Evolutionary conservation across 2,113 vertebrate species (phyloP).

Genomic region (Percina caprodes): DNA sequence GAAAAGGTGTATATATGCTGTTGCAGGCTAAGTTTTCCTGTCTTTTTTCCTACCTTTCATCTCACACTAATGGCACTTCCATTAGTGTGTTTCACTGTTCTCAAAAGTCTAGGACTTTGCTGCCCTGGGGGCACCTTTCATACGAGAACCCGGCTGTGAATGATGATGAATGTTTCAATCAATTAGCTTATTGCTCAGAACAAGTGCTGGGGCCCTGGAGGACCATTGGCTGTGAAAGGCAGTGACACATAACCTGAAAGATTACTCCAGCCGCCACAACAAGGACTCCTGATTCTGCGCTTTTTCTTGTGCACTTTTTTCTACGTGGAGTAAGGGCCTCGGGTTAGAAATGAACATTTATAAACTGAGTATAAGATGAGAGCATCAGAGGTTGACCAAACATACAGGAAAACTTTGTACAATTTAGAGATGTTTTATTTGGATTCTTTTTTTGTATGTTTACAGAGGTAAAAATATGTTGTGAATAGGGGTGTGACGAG

Average conservation of each 20-base stretch:
- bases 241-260: conserved; percentile 68
- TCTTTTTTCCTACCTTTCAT: conserved; percentile 4
- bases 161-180: conserved; percentile 77
- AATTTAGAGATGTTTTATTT: background rate
- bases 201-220: conserved; percentile 61
- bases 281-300: conserved; percentile 29
- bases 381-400: background rate
- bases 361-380: background rate
- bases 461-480: background rate
- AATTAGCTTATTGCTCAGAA: conserved; percentile 77
- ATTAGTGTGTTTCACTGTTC: conserved; percentile 54
- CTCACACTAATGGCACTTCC: conserved; percentile 55
- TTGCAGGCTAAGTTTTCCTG: conserved; percentile 2
- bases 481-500: too few relatives aligned
- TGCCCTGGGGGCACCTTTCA: conserved; percentile 45
- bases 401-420: background rate
- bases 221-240: conserved; percentile 45
- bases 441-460: background rate
- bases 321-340: background rate
- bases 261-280: conserved; percentile 44
- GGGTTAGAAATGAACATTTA: conserved; percentile 8
- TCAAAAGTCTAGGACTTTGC: conserved; percentile 58
- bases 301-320: background rate
- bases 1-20: conserved; percentile 8
- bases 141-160: conserved; percentile 37